phyloP scores from a whole-genome alignment of 2,888 invertebrate genomes.

The Lasius fuliginosus region DNA sequence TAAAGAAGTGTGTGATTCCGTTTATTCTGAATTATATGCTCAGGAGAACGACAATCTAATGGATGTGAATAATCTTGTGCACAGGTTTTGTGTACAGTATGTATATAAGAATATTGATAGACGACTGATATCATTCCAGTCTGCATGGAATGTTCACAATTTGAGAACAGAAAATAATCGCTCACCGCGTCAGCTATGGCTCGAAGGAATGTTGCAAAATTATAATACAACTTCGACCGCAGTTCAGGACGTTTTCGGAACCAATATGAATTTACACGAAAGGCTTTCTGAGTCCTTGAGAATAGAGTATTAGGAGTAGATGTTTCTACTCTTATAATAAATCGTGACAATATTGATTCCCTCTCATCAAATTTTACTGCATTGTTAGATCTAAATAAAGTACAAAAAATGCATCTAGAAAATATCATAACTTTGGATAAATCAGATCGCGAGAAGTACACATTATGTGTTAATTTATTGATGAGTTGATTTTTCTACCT shows the following conservation, averaged over 20 bases:
- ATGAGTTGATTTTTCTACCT: not conserved
- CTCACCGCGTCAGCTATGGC: not conserved
- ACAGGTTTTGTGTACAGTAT: not conserved
- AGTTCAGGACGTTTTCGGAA: not conserved
- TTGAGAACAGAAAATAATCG: slow-evolving; percentile 6
- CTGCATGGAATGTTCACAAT: not conserved
- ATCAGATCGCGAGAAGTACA: slow-evolving; percentile 1
- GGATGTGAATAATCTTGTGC: not conserved
- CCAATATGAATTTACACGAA: slow-evolving; percentile 3
- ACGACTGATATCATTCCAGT: not conserved
- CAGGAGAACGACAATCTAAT: not conserved
- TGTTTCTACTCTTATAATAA: not conserved
- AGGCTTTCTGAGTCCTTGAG: not conserved
- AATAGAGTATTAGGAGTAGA: not conserved
- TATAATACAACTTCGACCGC: not conserved
- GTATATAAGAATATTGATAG: not conserved
- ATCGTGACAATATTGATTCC: not conserved
- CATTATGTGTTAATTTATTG: not conserved
- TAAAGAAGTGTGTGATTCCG: not conserved
- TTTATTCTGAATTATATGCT: not conserved
- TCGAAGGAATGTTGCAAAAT: not conserved
- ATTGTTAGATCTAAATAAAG: not conserved
- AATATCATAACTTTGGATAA: not conserved
- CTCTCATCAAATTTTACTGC: not conserved
- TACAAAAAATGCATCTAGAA: not conserved